Evolutionary conservation across 2,888 invertebrate species (phyloP).

Genomic region (Pollenia amentaria): DNA sequence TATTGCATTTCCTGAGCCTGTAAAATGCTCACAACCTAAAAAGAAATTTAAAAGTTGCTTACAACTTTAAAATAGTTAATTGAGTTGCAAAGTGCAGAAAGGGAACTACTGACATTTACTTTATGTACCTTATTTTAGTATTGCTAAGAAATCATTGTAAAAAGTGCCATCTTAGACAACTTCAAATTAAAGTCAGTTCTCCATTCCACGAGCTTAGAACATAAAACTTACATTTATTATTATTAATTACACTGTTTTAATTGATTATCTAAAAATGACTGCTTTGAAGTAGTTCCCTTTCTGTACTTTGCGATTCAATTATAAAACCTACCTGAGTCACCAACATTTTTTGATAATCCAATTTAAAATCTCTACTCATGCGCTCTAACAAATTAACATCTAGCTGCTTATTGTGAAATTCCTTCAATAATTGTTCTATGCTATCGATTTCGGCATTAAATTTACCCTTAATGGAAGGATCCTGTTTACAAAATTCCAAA

Average conservation of each 20-base stretch:
- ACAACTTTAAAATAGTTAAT: neutral
- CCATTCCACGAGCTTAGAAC: no score
- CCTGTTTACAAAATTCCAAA: constrained; percentile 83
- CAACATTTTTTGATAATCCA: constrained; percentile 83
- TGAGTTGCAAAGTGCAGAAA: no score
- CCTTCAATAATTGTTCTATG: constrained; percentile 81
- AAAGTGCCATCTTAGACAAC: no score
- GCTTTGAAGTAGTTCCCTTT: no score
- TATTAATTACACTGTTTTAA: no score
- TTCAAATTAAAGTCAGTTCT: no score
- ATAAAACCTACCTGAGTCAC: constrained; percentile 79
- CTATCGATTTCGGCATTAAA: constrained; percentile 82
- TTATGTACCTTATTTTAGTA: no score
- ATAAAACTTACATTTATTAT: no score
- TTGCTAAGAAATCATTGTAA: no score
- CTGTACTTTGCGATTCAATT: no score
- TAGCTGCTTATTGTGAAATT: constrained; percentile 82
- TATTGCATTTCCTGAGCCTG: constrained; percentile 81
- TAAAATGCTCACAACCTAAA: constrained; percentile 81
- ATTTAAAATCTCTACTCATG: constrained; percentile 83
- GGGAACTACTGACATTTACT: no score
- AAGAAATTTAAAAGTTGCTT: neutral
- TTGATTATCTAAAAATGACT: no score
- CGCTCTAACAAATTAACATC: constrained; percentile 82
- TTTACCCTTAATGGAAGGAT: constrained; percentile 81